These are phyloP conservation scores for Petrophora chlorosata DNA, from an alignment of 2,888 invertebrate species.

Conservation along the genomic window DNA sequence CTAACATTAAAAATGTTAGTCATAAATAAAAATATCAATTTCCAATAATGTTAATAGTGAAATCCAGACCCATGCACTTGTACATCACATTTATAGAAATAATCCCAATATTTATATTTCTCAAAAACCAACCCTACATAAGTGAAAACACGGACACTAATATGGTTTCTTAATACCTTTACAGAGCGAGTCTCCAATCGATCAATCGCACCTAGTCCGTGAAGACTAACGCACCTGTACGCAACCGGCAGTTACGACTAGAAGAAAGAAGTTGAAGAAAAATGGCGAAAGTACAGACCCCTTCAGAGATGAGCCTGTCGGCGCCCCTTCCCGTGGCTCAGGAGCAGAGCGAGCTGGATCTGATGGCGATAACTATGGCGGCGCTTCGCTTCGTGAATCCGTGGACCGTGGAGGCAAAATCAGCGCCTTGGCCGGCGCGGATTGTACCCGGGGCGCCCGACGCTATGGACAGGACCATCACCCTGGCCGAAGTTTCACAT, in stretches of 20 bases:
- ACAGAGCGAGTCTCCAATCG: conserved; percentile 55
- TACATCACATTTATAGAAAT: neutral
- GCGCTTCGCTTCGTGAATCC: conserved; percentile 76
- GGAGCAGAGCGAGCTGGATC: conserved; percentile 64
- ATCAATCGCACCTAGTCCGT: conserved; percentile 51
- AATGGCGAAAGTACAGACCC: conserved; percentile 73
- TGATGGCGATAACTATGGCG: conserved; percentile 76
- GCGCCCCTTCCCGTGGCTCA: conserved; percentile 59
- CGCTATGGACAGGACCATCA: conserved; percentile 79
- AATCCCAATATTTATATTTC: neutral
- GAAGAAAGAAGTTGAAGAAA: conserved; percentile 9
- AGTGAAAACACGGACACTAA: conserved; percentile 52
- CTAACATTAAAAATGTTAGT: neutral
- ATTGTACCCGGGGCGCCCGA: conserved; percentile 62
- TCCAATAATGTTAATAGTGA: neutral
- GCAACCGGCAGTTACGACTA: conserved; percentile 11
- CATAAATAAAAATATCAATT: neutral
- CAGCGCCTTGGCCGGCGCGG: conserved; percentile 51
- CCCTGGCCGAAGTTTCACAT: conserved; percentile 89
- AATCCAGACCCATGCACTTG: neutral
- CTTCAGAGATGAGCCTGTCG: conserved; percentile 63
- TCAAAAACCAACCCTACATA: conserved; percentile 42
- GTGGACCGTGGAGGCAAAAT: conserved; percentile 61
- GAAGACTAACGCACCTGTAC: conserved; percentile 41
- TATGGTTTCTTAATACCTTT: conserved; percentile 67